phyloP scores from a whole-genome alignment of 2,113 vertebrate genomes.

The Prolemur simus region DNA sequence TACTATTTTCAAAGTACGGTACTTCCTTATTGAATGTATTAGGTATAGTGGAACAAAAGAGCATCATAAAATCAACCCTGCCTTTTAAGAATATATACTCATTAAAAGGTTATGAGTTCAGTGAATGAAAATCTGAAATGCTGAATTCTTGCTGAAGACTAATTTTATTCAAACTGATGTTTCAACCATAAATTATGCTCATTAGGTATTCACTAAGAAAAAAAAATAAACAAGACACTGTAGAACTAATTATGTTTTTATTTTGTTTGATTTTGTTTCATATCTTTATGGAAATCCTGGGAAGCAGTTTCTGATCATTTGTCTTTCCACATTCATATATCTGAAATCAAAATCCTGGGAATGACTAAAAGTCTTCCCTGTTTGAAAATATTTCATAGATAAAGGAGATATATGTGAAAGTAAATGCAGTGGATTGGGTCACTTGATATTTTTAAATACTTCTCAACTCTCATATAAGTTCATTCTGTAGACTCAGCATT shows the following conservation, averaged over 20 bases:
- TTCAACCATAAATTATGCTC: not conserved
- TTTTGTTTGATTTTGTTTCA: not conserved
- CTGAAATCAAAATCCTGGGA: not conserved
- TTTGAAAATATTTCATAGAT: not conserved
- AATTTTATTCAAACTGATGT: not conserved
- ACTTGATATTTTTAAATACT: not conserved
- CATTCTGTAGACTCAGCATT: not conserved
- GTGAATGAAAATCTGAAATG: not conserved
- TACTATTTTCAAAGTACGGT: not conserved
- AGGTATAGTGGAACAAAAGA: not conserved
- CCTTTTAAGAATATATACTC: not conserved
- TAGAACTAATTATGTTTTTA: not conserved
- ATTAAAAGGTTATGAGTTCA: not conserved
- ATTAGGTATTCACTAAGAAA: not conserved
- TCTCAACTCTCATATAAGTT: not conserved
- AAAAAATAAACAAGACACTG: not conserved
- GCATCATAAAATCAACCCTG: not conserved
- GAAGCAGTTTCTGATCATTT: not conserved
- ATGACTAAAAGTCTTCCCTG: not conserved
- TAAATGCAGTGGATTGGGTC: not conserved
- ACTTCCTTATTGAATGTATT: not conserved
- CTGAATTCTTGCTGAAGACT: not conserved
- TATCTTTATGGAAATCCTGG: not conserved
- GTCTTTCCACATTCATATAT: not conserved
- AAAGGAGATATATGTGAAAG: not conserved